Evolutionary conservation across 2,888 invertebrate genomes (phyloP), one percentile per base, ranked within the genome.

Genomic region (Campaea margaritaria): DNA sequence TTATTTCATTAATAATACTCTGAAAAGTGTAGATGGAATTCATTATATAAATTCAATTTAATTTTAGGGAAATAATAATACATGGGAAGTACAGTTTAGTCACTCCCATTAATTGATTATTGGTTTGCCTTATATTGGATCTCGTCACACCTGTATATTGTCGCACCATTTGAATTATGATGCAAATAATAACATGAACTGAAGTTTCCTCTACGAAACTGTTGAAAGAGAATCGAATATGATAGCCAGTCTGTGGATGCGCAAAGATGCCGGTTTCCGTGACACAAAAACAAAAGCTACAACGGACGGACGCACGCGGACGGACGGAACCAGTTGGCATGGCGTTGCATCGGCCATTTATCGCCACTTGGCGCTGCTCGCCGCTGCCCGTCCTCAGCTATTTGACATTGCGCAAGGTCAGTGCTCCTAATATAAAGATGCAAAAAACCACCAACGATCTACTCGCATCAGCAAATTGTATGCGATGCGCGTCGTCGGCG

Each of bases 331-430:
- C 83, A 78, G 85, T 85, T 81, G 81, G 84, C 81, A 75, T 76
- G 74, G 74, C 73, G 74, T 60, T 76, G 80, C 81, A 81, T 79
- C 83, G 76, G 59, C 59, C 71, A 74, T 75, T 74, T 80, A 76
- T 78, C 76, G 82, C 76, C 67, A 75, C 74, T 78, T 82, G 83
- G 86, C 81, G 76, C 73, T 72, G 28, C 47, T 52, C 58, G 47
- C 43, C 72, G 70, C 70, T 76, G 75, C 72, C 70, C 72, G 74
- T 76, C 80, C 85, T 85, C 86, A 90, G 85, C 89, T 86, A 90
- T 92, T 90, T 90, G 91, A 91, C 91, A 91, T 92, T 91, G 91
- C 80, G 88, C 89, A 92, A 92, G 91, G 91, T 91, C 89, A 90
- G 89, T 90, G 89, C 83, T 87, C 91, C 89, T 90, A 87, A 87